Evolutionary conservation across 2,113 vertebrate species (phyloP), one percentile per base, ranked within the genome.

Genomic region (Mungos mungo): DNA sequence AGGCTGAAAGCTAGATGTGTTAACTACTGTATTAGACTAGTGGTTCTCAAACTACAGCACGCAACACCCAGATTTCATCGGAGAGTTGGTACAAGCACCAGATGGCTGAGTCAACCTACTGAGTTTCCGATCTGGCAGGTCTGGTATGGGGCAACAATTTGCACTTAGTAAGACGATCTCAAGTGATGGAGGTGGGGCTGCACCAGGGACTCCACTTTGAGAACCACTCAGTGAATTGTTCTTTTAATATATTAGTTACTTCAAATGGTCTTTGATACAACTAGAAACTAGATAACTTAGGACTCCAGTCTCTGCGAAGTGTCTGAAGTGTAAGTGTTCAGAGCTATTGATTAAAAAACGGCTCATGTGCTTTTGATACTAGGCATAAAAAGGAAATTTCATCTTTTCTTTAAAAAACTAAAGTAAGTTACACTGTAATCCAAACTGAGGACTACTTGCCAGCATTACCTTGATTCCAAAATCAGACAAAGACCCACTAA

Each of bases 401-500:
- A 35, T 21, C 83, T 92, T 96, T 88, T 79, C 74, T 71, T 84
- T 45, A 41, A 84, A 88, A 88, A 87, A 93, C 2, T 57, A 80
- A 94, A 86, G 84, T n/a, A 91, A 74, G 72, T 21, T 45, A 13
- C 12, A 69, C 25, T 89, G 45, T 45, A 72, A 89, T 91, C 23
- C 72, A 91, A 91, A 84, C 1, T 69, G 76, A 90, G 23, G 29
- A 23, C 4, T 45, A 65, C 69, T 86, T 95, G 21, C 21, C 57
- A 60, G 57, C 57, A 60, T 60, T 23, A 23, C 7, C 57, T 60
- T 9, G 57, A 60, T 60, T 60, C 57, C 57, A 60, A 60, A 60
- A 60, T 60, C 57, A 57, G 21, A 57, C 57, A 60, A 60, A 60
- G 57, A 23, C 57, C 57, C 57, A 60, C 57, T 8, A 60, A 60